phyloP scores from a whole-genome alignment of 2,113 vertebrate species.

The Bos indicus region DNA sequence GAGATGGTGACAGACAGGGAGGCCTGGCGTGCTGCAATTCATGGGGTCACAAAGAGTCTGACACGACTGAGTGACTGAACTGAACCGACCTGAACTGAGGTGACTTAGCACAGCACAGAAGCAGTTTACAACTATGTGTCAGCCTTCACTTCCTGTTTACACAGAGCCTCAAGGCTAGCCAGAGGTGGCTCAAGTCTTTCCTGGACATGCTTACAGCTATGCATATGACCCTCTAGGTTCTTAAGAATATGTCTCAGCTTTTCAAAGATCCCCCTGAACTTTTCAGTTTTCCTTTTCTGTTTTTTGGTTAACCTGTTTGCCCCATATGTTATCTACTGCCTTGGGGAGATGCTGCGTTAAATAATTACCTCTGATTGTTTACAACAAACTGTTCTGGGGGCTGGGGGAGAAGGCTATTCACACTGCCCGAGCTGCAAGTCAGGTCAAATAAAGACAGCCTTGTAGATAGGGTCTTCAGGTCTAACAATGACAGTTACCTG shows the following conservation, averaged over 20 bases:
- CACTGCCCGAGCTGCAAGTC: background rate
- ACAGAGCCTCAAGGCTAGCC: background rate
- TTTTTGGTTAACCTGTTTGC: background rate
- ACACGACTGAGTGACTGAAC: background rate
- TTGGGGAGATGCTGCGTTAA: background rate
- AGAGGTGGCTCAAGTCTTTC: background rate
- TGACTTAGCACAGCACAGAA: background rate
- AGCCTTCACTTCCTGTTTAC: background rate
- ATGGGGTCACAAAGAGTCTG: background rate
- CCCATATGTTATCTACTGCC: background rate
- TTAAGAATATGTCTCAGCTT: background rate
- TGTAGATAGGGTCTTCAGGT: background rate
- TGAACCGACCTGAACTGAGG: background rate
- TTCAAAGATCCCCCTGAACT: background rate
- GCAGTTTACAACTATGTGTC: background rate
- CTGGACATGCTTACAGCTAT: background rate
- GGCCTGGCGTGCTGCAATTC: background rate
- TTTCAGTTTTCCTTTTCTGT: background rate
- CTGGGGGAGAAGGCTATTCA: background rate
- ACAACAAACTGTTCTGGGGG: background rate
- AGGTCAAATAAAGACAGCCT: background rate
- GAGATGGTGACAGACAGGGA: background rate
- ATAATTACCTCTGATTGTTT: background rate
- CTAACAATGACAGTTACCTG: background rate
- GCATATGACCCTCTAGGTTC: background rate